Conservation (phyloP, 2,888 invertebrate species). For the Leptopilina drosophilae region DNA sequence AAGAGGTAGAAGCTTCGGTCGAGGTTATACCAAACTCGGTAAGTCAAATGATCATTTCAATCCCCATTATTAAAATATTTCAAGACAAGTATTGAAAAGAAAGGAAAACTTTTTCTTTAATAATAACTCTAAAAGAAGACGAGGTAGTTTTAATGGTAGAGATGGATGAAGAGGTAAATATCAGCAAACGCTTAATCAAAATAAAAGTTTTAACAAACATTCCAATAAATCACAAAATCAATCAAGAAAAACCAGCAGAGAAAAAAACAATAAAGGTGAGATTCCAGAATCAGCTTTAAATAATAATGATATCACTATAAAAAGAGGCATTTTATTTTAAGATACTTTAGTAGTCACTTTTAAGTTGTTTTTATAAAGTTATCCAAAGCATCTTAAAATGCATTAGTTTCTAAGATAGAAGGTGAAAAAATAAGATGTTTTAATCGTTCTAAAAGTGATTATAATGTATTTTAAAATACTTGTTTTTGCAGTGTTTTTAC, state of each 20-base stretch:
- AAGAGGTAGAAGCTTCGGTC: neutral
- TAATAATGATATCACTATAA: too few relatives aligned
- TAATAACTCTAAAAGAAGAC: neutral
- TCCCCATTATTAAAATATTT: neutral
- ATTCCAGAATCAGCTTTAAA: neutral
- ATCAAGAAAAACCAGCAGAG: neutral
- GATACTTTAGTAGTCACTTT: too few relatives aligned
- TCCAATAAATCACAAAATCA: neutral
- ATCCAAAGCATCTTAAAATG: too few relatives aligned
- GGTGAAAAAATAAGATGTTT: too few relatives aligned
- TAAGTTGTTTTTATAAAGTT: too few relatives aligned
- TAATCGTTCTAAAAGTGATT: too few relatives aligned
- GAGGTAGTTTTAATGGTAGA: constrained; percentile 19
- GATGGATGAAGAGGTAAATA: constrained; percentile 1
- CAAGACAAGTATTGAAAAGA: neutral
- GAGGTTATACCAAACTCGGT: constrained; percentile 6
- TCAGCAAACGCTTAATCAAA: neutral
- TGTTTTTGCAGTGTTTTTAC: too few relatives aligned
- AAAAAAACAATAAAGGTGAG: constrained; percentile 20
- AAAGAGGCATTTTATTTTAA: too few relatives aligned
- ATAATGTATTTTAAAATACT: too few relatives aligned
- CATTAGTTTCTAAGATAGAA: too few relatives aligned
- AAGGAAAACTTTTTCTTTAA: neutral
- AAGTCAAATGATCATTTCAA: constrained; percentile 5
- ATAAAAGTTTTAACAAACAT: neutral